Base-by-base conservation (phyloP, 2,888 invertebrate genomes). In the Spilarctia lutea region DNA sequence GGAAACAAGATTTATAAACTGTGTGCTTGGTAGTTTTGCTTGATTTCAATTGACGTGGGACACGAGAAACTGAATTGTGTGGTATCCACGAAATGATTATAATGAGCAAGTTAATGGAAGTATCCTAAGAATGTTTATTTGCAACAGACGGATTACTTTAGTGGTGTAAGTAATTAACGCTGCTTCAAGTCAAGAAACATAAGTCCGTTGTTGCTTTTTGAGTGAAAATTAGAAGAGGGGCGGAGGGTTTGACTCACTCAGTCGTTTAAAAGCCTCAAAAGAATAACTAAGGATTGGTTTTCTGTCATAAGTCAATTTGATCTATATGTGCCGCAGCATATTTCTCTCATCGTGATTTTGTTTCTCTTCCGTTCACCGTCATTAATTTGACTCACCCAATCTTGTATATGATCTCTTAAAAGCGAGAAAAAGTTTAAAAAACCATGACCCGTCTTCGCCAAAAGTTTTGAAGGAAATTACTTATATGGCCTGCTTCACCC, bases 31-130 rank as follows among this genome's bases (percentile, higher is more conserved):
- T 68, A 63, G 35, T 11, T 13, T 73, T 73, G 56, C 60, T 68
- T 60, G 30, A 52, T 16, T 42, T 24, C 18, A 67, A 68, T 73
- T 48, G 68, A 20, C 68, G 48, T 68, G 63, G 73, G 68, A 65
- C 3, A 45, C 35, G 35, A 45, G 63, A 45, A 52, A 52, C 30
- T 24, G 20, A 45, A 48, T 33, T 33, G 65, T 18, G 33, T 20
- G 33, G 27, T 27, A 27, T 27, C 60, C 27, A 27, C 4, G 13
- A 13, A 60, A n/a, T 27, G 3, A 3, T 56, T 0, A 11, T 24
- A n/a, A 56, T 56, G 10, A n/a, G 10, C n/a, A 56, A n/a, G 52
- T n/a, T n/a, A 56, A 56, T 56, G 11, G 52, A 20, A 56, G 10
- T 52, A 52, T 18, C 35, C 7, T 35, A 7, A 45, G 18, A 45